Percentiles rank a stretch among this genome's conserved stretches.
These are phyloP conservation scores for Smutsia temminckii DNA, from an alignment of 2,797 vertebrate species.

Conservation along the genomic window DNA sequence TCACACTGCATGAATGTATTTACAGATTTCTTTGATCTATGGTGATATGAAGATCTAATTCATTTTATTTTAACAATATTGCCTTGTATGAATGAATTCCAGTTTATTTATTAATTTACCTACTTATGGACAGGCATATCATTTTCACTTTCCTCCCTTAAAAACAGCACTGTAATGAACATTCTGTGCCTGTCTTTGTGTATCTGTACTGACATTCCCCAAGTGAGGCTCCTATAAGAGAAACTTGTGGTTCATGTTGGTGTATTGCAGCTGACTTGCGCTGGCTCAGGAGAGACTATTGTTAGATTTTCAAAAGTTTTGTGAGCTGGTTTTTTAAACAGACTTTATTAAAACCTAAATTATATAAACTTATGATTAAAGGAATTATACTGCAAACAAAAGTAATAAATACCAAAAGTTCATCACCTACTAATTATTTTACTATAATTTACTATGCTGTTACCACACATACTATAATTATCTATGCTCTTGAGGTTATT, in stretches of 20 bases:
- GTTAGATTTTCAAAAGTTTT: not conserved
- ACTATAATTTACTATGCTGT: not conserved
- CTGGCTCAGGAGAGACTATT: not conserved
- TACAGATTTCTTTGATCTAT: not conserved
- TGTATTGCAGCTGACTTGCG: not conserved
- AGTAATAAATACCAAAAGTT: not conserved
- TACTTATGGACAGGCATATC: not conserved
- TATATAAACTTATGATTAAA: not conserved
- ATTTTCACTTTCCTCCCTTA: not conserved
- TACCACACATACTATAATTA: no score
- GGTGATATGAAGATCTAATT: not conserved
- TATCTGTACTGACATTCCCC: not conserved
- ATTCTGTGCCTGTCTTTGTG: not conserved
- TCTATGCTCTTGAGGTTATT: not conserved
- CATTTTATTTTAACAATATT: not conserved
- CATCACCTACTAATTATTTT: not conserved
- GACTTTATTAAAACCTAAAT: not conserved
- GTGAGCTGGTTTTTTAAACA: not conserved
- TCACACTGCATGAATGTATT: not conserved
- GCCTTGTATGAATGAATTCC: not conserved
- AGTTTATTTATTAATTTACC: not conserved
- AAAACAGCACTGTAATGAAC: not conserved
- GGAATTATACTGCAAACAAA: not conserved
- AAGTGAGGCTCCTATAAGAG: not conserved
- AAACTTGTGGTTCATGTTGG: not conserved